Percentiles rank a stretch among this genome's conserved stretches.
phyloP scores from a whole-genome alignment of 2,888 invertebrate genomes.

The Ectemnius continuus region DNA sequence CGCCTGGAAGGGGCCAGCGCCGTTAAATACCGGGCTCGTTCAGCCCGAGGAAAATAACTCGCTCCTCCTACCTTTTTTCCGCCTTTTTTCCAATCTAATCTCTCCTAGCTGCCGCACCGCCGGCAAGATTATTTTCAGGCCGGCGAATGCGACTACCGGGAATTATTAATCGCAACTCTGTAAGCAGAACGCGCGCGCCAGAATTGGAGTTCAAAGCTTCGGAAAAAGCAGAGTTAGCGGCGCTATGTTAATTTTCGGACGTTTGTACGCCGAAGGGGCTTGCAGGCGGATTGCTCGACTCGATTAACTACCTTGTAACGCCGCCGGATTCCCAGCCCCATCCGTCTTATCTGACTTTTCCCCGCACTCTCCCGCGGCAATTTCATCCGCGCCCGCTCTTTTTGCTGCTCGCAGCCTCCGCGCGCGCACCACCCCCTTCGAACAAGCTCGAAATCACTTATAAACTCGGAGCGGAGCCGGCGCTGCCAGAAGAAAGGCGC shows the following conservation, averaged over 20 bases:
- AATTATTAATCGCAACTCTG: conserved; percentile 52
- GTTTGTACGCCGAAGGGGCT: background rate
- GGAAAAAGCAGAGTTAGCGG: background rate
- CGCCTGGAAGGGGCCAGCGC: conserved; percentile 1
- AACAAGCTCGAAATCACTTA: background rate
- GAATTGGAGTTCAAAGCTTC: background rate
- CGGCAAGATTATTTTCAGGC: conserved; percentile 21
- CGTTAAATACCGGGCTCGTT: conserved; percentile 3
- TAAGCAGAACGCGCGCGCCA: conserved; percentile 24
- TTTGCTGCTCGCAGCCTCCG: background rate
- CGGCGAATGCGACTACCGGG: background rate
- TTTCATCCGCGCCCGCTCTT: conserved; percentile 24
- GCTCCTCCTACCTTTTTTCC: background rate
- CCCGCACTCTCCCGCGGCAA: conserved; percentile 6
- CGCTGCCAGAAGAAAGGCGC: conserved; percentile 4
- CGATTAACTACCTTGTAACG: conserved; percentile 21
- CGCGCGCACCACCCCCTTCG: background rate
- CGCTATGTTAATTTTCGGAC: conserved; percentile 16
- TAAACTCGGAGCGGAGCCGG: conserved; percentile 2
- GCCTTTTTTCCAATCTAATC: background rate
- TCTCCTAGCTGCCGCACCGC: background rate
- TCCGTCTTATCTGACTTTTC: conserved; percentile 23
- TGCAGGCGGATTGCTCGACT: background rate
- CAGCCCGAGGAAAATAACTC: background rate
- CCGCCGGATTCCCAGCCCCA: conserved; percentile 15